Percentiles rank a stretch among this genome's conserved stretches.
phyloP scores from a whole-genome alignment of 2,113 vertebrate genomes.

The Seriola dumerili region DNA sequence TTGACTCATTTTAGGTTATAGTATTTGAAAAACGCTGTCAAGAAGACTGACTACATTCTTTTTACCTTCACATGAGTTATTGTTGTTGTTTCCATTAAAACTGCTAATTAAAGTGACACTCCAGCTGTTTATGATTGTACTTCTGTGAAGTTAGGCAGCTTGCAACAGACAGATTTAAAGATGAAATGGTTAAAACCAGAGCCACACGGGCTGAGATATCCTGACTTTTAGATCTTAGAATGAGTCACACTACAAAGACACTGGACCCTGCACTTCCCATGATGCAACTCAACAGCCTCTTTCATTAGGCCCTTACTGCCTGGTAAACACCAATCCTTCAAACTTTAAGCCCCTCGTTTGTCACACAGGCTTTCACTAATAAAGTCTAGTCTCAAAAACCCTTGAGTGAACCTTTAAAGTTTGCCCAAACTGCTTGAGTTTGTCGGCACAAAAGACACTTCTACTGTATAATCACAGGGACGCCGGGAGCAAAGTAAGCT shows the following conservation, averaged over 20 bases:
- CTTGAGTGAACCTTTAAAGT: constrained; percentile 30
- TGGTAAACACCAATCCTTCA: background rate
- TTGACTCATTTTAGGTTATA: background rate
- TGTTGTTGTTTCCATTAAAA: background rate
- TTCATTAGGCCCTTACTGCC: background rate
- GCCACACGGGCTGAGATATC: background rate
- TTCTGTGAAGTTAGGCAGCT: background rate
- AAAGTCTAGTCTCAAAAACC: background rate
- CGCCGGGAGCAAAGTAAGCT: background rate
- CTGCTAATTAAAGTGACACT: background rate
- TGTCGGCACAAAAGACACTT: background rate
- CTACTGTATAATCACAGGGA: too few species aligned
- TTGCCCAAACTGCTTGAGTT: constrained; percentile 9
- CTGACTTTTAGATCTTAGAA: background rate
- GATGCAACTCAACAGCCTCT: constrained; percentile 1
- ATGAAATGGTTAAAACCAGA: background rate
- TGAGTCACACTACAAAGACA: background rate
- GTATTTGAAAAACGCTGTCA: background rate
- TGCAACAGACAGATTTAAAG: background rate
- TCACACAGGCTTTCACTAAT: background rate
- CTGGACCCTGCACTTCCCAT: background rate
- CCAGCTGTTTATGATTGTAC: too few species aligned
- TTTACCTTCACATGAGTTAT: background rate
- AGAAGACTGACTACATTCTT: background rate
- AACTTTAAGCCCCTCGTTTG: background rate